Conservation (phyloP, 2,113 vertebrate genomes). For the Acanthisitta chloris region DNA sequence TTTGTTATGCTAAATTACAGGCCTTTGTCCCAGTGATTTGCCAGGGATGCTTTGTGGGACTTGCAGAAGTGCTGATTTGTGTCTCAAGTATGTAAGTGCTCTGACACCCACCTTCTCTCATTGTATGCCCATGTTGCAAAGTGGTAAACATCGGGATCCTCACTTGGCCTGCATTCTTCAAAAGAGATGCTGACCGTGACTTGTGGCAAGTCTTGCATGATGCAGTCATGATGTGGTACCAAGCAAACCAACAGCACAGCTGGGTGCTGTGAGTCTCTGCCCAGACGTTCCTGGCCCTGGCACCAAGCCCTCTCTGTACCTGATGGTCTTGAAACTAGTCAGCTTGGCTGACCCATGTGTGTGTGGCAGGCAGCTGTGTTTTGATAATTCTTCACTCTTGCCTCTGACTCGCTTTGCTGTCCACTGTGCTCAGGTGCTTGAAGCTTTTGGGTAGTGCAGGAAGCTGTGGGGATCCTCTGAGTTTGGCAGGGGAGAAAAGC, state of each 20-base stretch:
- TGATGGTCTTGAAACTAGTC: background rate
- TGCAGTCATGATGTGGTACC: background rate
- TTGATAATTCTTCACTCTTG: background rate
- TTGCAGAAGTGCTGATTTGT: background rate
- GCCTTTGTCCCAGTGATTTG: background rate
- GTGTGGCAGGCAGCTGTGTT: fast-evolving
- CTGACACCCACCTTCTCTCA: background rate
- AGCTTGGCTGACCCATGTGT: fast-evolving
- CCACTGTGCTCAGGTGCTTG: background rate
- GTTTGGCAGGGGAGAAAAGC: background rate
- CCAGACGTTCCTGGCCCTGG: fast-evolving
- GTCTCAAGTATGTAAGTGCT: background rate
- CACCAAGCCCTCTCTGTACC: background rate
- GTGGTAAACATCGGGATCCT: background rate
- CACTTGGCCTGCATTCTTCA: fast-evolving
- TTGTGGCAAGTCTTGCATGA: background rate
- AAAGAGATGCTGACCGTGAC: background rate
- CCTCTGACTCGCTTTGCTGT: background rate
- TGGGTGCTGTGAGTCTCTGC: background rate
- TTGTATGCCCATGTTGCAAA: background rate
- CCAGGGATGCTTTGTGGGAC: background rate
- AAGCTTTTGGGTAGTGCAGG: background rate
- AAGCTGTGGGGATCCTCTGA: background rate
- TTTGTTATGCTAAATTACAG: background rate
- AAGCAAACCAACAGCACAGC: fast-evolving